Evolutionary conservation across 2,888 invertebrate genomes (phyloP).

Genomic region (Eilema griseolum): DNA sequence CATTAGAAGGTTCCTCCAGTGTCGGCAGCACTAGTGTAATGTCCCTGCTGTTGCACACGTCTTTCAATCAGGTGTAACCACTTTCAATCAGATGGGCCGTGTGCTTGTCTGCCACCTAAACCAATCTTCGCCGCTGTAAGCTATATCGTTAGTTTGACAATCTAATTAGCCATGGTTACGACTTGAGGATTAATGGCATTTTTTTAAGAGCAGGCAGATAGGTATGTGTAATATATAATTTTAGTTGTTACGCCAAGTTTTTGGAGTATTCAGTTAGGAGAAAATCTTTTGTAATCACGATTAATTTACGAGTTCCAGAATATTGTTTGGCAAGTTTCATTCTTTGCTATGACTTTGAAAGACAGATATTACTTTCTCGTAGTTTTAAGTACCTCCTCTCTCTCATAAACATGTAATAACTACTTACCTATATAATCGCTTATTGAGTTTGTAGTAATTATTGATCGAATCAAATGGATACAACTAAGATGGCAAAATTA

Average conservation of each 20-base stretch:
- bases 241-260: background rate
- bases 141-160: too few species aligned
- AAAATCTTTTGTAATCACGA: slow-evolving; percentile 11
- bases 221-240: background rate
- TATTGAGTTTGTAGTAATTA: too few species aligned
- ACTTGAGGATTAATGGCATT: too few species aligned
- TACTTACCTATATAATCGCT: background rate
- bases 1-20: too few species aligned
- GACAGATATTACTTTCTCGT: slow-evolving; percentile 10
- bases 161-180: background rate
- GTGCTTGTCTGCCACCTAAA: too few species aligned
- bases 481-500: too few species aligned
- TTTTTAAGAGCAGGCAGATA: background rate
- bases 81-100: too few species aligned
- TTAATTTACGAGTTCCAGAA: slow-evolving; percentile 5
- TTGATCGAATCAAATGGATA: too few species aligned
- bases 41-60: too few species aligned
- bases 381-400: slow-evolving; percentile 1
- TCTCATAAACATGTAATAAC: background rate
- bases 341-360: slow-evolving; percentile 6
- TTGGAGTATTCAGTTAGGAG: background rate
- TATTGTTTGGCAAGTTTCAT: background rate
- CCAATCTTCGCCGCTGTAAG: too few species aligned
- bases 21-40: too few species aligned
- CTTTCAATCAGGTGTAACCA: too few species aligned